A percentile compares a stretch with the other conserved stretches of the same genome.
These are phyloP conservation scores for Emydocephalus ijimae DNA, from an alignment of 2,113 vertebrate genomes.

Conservation along the genomic window DNA sequence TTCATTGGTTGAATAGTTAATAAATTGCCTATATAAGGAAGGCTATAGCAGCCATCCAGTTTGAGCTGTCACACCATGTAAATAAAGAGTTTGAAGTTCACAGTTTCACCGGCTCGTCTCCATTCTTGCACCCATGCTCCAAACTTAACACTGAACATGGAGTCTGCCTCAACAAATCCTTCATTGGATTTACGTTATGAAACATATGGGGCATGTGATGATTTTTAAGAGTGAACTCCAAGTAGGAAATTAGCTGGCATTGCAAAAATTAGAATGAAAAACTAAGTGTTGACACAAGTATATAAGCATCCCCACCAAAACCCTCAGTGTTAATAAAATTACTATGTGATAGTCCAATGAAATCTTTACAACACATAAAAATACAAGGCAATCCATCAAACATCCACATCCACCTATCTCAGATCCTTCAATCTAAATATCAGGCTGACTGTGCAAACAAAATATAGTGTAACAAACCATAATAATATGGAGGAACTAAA, in stretches of 20 bases:
- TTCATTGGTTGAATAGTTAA: no score
- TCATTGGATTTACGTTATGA: not conserved
- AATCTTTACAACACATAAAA: not conserved
- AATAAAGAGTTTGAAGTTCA: no score
- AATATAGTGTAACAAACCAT: not conserved
- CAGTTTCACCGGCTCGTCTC: no score
- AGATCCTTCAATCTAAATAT: not conserved
- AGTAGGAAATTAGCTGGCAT: not conserved
- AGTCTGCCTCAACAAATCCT: not conserved
- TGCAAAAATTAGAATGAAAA: no score
- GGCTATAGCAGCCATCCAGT: no score
- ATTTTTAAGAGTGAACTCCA: not conserved
- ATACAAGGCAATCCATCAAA: not conserved
- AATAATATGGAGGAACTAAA: not conserved
- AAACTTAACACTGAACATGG: no score
- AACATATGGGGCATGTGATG: not conserved
- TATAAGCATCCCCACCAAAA: not conserved
- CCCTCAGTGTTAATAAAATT: not conserved
- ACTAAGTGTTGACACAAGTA: not conserved
- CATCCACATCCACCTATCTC: not conserved
- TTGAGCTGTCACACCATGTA: no score
- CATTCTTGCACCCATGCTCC: no score
- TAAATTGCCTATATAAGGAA: no score
- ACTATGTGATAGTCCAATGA: not conserved
- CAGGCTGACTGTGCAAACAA: not conserved